These are phyloP conservation scores for Malurus elegans DNA, from an alignment of 2,113 vertebrate genomes.

Conservation along the genomic window DNA sequence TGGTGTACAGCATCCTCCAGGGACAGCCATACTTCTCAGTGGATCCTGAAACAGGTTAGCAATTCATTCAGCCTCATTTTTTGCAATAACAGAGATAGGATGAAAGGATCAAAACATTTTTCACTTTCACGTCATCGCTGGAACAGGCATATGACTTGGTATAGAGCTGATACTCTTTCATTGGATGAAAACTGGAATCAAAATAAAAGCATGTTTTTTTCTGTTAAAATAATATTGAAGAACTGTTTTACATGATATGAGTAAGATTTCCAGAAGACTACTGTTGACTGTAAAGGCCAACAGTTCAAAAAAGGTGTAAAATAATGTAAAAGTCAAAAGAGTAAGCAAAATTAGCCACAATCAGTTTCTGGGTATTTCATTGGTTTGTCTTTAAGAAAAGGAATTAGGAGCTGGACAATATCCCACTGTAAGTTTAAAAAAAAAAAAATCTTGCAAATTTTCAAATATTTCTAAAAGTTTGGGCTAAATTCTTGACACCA, in stretches of 20 bases:
- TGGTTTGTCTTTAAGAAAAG: neutral
- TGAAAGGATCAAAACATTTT: neutral
- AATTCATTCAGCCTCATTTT: neutral
- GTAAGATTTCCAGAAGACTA: neutral
- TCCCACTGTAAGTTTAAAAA: neutral
- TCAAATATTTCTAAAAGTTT: neutral
- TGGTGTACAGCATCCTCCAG: constrained; percentile 96
- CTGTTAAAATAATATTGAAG: neutral
- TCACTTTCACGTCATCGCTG: neutral
- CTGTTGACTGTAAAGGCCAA: neutral
- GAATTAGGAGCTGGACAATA: neutral
- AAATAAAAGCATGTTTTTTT: neutral
- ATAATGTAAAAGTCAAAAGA: neutral
- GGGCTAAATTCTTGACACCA: neutral
- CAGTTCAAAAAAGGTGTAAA: neutral
- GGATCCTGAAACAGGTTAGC: constrained; percentile 92
- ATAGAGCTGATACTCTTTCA: accelerated
- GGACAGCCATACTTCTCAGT: constrained; percentile 98
- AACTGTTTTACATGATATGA: neutral
- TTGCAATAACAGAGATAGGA: neutral
- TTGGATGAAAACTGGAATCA: neutral
- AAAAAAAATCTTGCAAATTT: neutral
- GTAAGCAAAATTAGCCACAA: neutral
- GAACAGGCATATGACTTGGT: neutral
- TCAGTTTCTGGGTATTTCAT: neutral